Evolutionary conservation across 2,888 invertebrate genomes (phyloP).

Genomic region (Trichopoda pennipes): DNA sequence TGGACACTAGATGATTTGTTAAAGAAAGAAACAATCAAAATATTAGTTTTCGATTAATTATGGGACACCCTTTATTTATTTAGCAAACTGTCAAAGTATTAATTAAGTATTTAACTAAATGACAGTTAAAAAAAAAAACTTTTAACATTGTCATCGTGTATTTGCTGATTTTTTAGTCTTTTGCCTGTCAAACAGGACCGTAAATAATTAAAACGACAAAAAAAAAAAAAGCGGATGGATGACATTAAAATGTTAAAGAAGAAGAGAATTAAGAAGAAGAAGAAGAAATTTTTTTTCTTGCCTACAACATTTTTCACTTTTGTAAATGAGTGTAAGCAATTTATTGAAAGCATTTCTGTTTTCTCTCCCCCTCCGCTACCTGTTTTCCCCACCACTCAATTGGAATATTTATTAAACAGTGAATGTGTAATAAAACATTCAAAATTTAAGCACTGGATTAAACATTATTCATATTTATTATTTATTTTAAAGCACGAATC

Average conservation of each 20-base stretch:
- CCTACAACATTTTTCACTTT: background rate
- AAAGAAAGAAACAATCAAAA: too few species aligned
- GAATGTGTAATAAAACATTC: background rate
- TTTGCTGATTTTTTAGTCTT: constrained; percentile 31
- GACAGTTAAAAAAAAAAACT: constrained; percentile 53
- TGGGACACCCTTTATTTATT: too few species aligned
- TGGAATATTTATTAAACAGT: constrained; percentile 32
- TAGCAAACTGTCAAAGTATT: background rate
- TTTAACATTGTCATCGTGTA: constrained; percentile 41
- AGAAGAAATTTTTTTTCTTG: background rate
- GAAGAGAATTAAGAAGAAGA: background rate
- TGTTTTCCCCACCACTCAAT: too few species aligned
- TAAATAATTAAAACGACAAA: background rate
- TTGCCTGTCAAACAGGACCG: background rate
- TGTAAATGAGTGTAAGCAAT: background rate
- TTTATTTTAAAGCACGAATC: constrained; percentile 46
- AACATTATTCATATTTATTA: constrained; percentile 59
- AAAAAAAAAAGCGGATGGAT: background rate
- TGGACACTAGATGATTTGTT: too few species aligned
- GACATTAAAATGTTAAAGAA: background rate
- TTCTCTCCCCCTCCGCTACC: background rate
- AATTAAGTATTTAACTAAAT: constrained; percentile 30
- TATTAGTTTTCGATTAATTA: too few species aligned
- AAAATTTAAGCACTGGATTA: constrained; percentile 53
- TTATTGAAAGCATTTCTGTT: background rate